phyloP scores from a whole-genome alignment of 2,888 invertebrate species.

The Linnaemya vulpina region DNA sequence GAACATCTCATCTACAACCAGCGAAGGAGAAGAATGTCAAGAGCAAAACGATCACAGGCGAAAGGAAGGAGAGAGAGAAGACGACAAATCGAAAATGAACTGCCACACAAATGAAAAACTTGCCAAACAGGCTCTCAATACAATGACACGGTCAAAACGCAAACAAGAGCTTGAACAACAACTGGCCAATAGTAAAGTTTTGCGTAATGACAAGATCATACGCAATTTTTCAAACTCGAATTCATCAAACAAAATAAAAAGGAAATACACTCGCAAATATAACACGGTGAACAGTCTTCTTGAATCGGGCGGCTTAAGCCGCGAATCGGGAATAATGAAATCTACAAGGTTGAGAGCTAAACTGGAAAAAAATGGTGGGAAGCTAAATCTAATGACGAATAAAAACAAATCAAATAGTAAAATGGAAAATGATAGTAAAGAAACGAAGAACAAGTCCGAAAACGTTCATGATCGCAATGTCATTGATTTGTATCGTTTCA shows the following conservation, averaged over 20 bases:
- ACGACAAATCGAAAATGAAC: conserved; percentile 38
- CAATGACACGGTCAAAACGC: conserved; percentile 82
- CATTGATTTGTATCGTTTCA: conserved; percentile 91
- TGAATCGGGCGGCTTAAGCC: conserved; percentile 65
- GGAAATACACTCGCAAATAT: conserved; percentile 79
- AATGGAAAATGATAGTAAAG: conserved; percentile 75
- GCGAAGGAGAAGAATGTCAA: conserved; percentile 37
- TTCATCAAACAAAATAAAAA: conserved; percentile 76
- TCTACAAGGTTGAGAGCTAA: conserved; percentile 75
- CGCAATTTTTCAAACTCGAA: conserved; percentile 74
- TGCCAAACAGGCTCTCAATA: conserved; percentile 77
- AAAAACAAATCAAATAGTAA: conserved; percentile 81
- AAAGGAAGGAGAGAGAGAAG: background rate
- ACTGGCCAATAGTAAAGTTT: conserved; percentile 81
- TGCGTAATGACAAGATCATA: conserved; percentile 81
- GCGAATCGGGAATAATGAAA: conserved; percentile 73
- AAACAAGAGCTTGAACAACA: conserved; percentile 81
- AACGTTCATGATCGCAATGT: conserved; percentile 74
- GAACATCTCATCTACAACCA: conserved; percentile 18
- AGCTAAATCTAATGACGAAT: conserved; percentile 77
- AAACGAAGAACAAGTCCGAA: conserved; percentile 76
- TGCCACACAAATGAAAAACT: conserved; percentile 55
- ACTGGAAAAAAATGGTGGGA: conserved; percentile 78
- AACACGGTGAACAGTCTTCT: conserved; percentile 62
- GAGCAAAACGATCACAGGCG: conserved; percentile 16